Evolutionary conservation across 2,113 vertebrate genomes (phyloP), one percentile per base, ranked within the genome.

Genomic region (Centrocercus urophasianus): DNA sequence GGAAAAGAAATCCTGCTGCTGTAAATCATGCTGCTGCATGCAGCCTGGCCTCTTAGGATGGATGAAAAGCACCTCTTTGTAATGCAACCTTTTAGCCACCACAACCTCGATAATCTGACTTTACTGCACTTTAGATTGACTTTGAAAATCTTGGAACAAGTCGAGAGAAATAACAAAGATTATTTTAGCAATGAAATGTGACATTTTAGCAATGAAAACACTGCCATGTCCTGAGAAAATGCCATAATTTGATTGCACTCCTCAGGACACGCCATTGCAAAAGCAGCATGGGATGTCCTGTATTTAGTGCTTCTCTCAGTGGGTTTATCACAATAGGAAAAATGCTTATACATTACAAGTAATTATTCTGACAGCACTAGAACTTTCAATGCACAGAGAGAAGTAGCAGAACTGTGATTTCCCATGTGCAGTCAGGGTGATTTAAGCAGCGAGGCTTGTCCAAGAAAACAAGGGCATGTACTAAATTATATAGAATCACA

Each of bases 71-170:
- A 8, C 11, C 2, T 60, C 6, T 76, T 42, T 16, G 16, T 38
- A 76, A 61, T 76, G 63, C 13, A 65, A 5, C 10, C 4, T 42
- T 27, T 69, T 21, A 60, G 18, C 11, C 6, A 59, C 24, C 5
- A 48, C 14, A 70, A 2, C 0, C 2, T 0, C 12, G 13, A 38
- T 32, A 36, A 34, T 22, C 13, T 63, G 47, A 17, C 16, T 63
- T 34, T 17, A 48, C 15, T 16, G 25, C 19, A 14, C 28, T 20
- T 48, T 36, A 63, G 27, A 54, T 30, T 54, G 52, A 54, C 74
- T 76, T 34, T 38, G 59, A 63, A 60, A 48, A 52, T 24, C 34
- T 19, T 77, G 4, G 10, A 63, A 63, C 48, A 77, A 36, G 13
- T 77, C 45, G 18, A 77, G 45, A 25, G 19, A 17, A 36, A 40